Evolutionary conservation across 2,797 vertebrate species (phyloP).

Genomic region (Prunella strophiata): DNA sequence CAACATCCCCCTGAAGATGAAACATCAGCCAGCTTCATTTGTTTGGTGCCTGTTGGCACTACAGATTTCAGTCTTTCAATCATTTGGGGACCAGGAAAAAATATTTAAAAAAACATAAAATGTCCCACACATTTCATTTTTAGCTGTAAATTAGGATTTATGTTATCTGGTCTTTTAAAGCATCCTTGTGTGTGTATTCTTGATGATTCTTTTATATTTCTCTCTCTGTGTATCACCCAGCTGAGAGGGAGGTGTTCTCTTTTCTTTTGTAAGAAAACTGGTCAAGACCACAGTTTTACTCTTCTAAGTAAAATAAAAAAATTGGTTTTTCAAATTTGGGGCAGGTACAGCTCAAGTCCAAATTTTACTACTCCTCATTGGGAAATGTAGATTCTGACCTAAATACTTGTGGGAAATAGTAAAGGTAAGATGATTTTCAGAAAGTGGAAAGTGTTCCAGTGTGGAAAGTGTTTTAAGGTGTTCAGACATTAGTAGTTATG

Average conservation of each 20-base stretch:
- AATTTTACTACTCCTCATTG: not conserved
- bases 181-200: not conserved
- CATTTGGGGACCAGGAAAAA: not conserved
- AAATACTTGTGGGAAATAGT: not conserved
- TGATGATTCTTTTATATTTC: not conserved
- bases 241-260: not conserved
- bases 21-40: not conserved
- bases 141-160: not conserved
- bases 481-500: not conserved
- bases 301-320: not conserved
- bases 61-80: not conserved
- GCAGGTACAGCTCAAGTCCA: not conserved
- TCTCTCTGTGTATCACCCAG: not conserved
- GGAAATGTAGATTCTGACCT: not conserved
- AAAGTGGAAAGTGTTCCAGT: not conserved
- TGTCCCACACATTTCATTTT: not conserved
- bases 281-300: not conserved
- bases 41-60: not conserved
- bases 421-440: not conserved
- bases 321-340: not conserved
- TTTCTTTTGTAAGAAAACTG: not conserved
- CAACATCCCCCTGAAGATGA: rapidly evolving
- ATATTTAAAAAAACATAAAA: not conserved
- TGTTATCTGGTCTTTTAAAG: not conserved
- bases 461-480: not conserved